These are phyloP conservation scores for Ips nitidus DNA, from an alignment of 1,140 invertebrate genomes.

Conservation along the genomic window DNA sequence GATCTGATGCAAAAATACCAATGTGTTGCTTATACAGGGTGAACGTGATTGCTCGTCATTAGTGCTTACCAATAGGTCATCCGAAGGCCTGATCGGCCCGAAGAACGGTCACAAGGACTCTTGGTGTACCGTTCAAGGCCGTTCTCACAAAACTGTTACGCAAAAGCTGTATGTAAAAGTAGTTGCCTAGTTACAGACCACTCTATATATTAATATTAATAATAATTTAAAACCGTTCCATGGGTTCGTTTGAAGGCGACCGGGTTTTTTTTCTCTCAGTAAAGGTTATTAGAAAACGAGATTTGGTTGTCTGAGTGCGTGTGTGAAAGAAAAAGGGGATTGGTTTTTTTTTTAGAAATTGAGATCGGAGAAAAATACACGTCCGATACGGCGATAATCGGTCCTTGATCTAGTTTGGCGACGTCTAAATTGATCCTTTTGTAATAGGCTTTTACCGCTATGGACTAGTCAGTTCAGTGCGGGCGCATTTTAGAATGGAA, in stretches of 20 bases:
- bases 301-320: constrained; percentile 11
- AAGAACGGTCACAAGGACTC: too few relatives aligned
- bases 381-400: constrained; percentile 1
- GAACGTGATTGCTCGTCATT: neutral
- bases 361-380: constrained; percentile 17
- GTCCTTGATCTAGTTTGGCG: constrained; percentile 25
- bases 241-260: constrained; percentile 29
- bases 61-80: too few relatives aligned
- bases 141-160: neutral
- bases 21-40: neutral
- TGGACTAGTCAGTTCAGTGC: too few relatives aligned
- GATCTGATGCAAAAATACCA: constrained; percentile 26
- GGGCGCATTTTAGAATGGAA: too few relatives aligned
- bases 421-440: too few relatives aligned
- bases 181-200: constrained; percentile 1
- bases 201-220: constrained; percentile 23
- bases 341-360: constrained; percentile 27
- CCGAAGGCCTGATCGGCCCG: too few relatives aligned
- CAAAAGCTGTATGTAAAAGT: neutral
- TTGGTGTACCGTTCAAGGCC: too few relatives aligned
- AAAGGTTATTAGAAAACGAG: constrained; percentile 31
- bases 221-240: constrained; percentile 21
- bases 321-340: constrained; percentile 23
- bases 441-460: too few relatives aligned
- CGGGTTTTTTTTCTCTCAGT: constrained; percentile 9